These are phyloP conservation scores for Dicentrarchus labrax DNA, from an alignment of 2,113 vertebrate genomes.

Conservation along the genomic window DNA sequence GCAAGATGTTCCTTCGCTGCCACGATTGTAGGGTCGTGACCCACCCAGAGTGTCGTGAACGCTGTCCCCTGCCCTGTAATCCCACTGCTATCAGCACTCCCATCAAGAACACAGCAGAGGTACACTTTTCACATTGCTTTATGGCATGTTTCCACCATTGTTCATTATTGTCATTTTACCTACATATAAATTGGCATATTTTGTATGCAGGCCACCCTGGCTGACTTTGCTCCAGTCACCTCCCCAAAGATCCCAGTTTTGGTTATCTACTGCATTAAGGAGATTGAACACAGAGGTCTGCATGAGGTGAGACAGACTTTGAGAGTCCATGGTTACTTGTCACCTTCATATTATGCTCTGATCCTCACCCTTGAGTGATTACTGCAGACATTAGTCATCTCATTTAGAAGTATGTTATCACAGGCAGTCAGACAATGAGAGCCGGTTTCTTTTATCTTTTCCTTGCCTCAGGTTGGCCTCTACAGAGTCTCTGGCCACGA, in stretches of 20 bases:
- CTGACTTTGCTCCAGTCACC: slow-evolving; percentile 89
- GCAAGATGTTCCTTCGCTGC: slow-evolving; percentile 92
- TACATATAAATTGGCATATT: neutral
- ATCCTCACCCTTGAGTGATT: slow-evolving; percentile 16
- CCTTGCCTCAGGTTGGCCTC: slow-evolving; percentile 87
- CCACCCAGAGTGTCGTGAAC: slow-evolving; percentile 91
- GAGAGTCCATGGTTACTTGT: slow-evolving; percentile 38
- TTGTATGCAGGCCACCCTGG: slow-evolving; percentile 85
- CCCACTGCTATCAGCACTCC: slow-evolving; percentile 86
- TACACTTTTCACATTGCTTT: slow-evolving; percentile 46
- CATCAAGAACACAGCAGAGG: slow-evolving; percentile 87
- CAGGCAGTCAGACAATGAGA: slow-evolving; percentile 17
- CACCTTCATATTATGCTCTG: slow-evolving; percentile 5
- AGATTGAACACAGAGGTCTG: slow-evolving; percentile 93
- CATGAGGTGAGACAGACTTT: slow-evolving; percentile 85
- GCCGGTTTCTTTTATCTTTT: slow-evolving; percentile 13
- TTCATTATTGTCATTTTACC: neutral
- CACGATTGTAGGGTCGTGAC: slow-evolving; percentile 89
- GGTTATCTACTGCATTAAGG: slow-evolving; percentile 92
- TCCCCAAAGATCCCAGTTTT: slow-evolving; percentile 92
- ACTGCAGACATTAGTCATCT: slow-evolving; percentile 31
- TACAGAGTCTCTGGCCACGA: slow-evolving; percentile 93
- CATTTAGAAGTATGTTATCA: slow-evolving; percentile 24
- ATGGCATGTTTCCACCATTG: neutral
- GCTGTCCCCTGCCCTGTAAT: slow-evolving; percentile 91